Percentiles rank a stretch among this genome's conserved stretches.
These are phyloP conservation scores for Cyclina sinensis DNA, from an alignment of 1,140 invertebrate genomes.

Conservation along the genomic window DNA sequence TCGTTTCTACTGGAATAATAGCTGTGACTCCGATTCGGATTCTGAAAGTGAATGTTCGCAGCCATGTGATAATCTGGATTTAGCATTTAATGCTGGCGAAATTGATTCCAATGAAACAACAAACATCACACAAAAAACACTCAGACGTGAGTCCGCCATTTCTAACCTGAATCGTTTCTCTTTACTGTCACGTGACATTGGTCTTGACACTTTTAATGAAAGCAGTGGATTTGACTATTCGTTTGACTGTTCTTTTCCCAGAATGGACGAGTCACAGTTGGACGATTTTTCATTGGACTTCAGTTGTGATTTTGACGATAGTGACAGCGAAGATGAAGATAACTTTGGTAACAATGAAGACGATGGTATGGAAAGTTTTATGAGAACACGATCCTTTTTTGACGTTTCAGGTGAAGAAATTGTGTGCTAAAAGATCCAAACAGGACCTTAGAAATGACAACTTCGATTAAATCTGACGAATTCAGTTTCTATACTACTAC, in stretches of 20 bases:
- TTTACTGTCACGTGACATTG: conserved; percentile 9
- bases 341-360: background rate
- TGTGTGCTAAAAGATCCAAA: background rate
- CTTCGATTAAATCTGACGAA: too few species aligned
- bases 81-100: background rate
- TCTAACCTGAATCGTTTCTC: conserved; percentile 44
- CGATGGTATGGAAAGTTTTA: conserved; percentile 39
- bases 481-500: too few species aligned
- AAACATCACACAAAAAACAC: background rate
- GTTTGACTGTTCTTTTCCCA: conserved; percentile 55
- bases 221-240: conserved; percentile 38
- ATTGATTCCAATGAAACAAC: background rate
- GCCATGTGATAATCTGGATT: conserved; percentile 3
- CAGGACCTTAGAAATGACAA: too few species aligned
- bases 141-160: conserved; percentile 56
- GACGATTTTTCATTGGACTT: conserved; percentile 33
- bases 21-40: conserved; percentile 44
- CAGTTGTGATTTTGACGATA: conserved; percentile 39
- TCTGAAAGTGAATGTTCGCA: conserved; percentile 32
- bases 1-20: conserved; percentile 17
- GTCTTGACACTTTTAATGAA: background rate
- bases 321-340: conserved; percentile 2
- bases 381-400: background rate
- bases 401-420: background rate
- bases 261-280: conserved; percentile 47